phyloP scores from a whole-genome alignment of 2,888 invertebrate species.

The Nycteola revayana region DNA sequence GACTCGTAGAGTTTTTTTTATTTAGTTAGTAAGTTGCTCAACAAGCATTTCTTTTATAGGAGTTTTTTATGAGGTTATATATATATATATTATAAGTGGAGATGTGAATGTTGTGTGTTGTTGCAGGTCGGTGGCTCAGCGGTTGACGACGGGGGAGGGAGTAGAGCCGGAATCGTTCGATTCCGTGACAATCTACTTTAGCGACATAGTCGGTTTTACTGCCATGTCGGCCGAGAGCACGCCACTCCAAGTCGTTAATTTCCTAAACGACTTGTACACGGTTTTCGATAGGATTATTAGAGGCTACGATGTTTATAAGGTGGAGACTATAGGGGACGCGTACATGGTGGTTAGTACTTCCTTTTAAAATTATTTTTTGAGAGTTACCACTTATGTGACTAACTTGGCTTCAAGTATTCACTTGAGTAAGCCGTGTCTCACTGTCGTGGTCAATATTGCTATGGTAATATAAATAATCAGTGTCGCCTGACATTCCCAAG shows the following conservation, averaged over 20 bases:
- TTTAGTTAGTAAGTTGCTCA: conserved; percentile 17
- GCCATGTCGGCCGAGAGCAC: conserved; percentile 97
- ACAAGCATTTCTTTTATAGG: neutral
- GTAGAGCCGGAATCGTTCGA: conserved; percentile 97
- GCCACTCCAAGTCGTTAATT: conserved; percentile 96
- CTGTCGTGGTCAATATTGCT: too few species aligned
- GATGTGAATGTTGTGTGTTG: conserved; percentile 26
- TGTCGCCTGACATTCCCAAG: too few species aligned
- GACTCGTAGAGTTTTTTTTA: conserved; percentile 6
- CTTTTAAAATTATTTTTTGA: too few species aligned
- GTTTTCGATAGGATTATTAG: conserved; percentile 97
- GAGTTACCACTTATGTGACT: too few species aligned
- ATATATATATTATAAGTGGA: neutral
- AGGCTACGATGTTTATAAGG: conserved; percentile 99
- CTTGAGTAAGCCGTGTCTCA: too few species aligned
- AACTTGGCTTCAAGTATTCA: too few species aligned
- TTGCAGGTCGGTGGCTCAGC: conserved; percentile 92
- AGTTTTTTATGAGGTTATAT: neutral
- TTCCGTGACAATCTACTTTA: conserved; percentile 97
- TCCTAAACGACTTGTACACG: conserved; percentile 98
- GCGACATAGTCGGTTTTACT: conserved; percentile 98
- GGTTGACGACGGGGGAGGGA: conserved; percentile 92
- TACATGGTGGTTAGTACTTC: conserved; percentile 83
- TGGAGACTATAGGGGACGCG: conserved; percentile 95
- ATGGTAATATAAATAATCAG: too few species aligned